Evolutionary conservation across 2,888 invertebrate genomes (phyloP).

Genomic region (Tetheella fluctuosa): DNA sequence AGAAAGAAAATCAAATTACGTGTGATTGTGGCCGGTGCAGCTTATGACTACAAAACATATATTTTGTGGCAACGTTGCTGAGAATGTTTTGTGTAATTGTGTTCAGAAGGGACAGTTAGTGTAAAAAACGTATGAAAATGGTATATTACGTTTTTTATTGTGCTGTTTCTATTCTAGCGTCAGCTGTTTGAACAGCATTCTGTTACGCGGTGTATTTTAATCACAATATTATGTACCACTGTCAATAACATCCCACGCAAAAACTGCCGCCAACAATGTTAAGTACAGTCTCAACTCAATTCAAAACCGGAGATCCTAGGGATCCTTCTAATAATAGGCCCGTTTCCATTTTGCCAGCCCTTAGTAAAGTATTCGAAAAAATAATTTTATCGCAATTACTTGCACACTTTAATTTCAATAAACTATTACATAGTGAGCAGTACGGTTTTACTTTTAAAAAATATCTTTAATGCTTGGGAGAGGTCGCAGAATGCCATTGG

Average conservation of each 20-base stretch:
- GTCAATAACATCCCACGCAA: slow-evolving; percentile 38
- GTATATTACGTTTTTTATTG: background rate
- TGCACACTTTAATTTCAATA: too few relatives aligned
- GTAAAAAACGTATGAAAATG: background rate
- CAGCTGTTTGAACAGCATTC: background rate
- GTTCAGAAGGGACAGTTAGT: background rate
- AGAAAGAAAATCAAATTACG: background rate
- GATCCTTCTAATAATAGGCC: too few relatives aligned
- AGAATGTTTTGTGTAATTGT: background rate
- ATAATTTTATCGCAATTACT: too few relatives aligned
- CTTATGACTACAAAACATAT: slow-evolving; percentile 7
- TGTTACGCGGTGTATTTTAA: slow-evolving; percentile 11
- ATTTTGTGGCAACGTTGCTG: slow-evolving; percentile 3
- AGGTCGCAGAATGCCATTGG: too few relatives aligned
- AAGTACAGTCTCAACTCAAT: slow-evolving; percentile 32
- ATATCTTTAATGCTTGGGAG: too few relatives aligned
- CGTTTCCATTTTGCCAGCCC: too few relatives aligned
- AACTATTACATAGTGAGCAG: too few relatives aligned
- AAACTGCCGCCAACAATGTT: slow-evolving; percentile 37
- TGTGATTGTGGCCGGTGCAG: slow-evolving; percentile 4
- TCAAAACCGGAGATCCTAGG: too few relatives aligned
- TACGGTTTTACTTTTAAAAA: too few relatives aligned
- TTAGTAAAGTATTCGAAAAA: too few relatives aligned
- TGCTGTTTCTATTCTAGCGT: slow-evolving; percentile 2
- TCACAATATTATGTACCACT: slow-evolving; percentile 22